Percentiles rank a stretch among this genome's conserved stretches.
Conservation (phyloP, 1,140 invertebrate genomes). For the Oryctes rhinoceros region DNA sequence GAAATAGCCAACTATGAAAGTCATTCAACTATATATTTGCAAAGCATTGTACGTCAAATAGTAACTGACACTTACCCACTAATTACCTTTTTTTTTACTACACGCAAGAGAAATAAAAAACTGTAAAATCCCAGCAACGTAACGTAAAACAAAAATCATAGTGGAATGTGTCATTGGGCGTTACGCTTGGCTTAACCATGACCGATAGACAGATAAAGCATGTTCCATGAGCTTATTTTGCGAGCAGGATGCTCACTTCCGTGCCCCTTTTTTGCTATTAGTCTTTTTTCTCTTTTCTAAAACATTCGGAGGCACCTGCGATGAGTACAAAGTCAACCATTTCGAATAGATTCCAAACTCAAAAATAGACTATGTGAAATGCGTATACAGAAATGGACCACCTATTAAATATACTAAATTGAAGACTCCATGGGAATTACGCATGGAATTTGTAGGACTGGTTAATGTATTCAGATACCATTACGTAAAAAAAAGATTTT, state of each 20-base stretch:
- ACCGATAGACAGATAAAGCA: slow-evolving; percentile 50
- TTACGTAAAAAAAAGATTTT: neutral
- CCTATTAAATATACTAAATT: neutral
- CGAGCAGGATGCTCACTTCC: slow-evolving; percentile 52
- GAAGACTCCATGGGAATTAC: neutral
- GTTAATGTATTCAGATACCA: neutral
- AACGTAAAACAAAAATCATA: slow-evolving; percentile 6
- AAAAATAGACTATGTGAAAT: neutral
- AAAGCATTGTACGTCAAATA: no score
- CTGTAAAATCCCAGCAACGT: neutral
- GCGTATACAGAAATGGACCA: neutral
- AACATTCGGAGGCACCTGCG: neutral
- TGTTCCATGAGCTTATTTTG: slow-evolving; percentile 50
- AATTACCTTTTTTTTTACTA: no score
- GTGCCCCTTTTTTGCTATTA: slow-evolving; percentile 26
- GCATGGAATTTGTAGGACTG: neutral
- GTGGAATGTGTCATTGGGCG: slow-evolving; percentile 51
- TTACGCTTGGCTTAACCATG: slow-evolving; percentile 49
- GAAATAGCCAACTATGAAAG: no score
- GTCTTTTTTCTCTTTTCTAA: neutral
- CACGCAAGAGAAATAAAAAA: neutral
- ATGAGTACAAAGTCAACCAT: neutral
- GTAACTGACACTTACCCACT: no score
- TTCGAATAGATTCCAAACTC: neutral
- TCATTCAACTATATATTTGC: no score